Percentiles rank a stretch among this genome's conserved stretches.
These are phyloP conservation scores for Ethmia dodecea DNA, from an alignment of 2,888 invertebrate species.

Conservation along the genomic window DNA sequence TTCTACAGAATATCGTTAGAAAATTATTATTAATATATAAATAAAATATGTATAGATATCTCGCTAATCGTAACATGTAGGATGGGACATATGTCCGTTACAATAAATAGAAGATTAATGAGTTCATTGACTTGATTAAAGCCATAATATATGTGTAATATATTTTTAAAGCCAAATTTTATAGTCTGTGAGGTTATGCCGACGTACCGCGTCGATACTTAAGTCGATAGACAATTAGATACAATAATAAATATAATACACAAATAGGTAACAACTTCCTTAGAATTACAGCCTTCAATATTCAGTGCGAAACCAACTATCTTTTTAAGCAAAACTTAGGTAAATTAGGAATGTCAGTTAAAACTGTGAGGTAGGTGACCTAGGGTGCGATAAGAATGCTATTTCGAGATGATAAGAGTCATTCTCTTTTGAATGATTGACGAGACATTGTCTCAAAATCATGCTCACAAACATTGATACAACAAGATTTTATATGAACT, in stretches of 20 bases:
- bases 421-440: too few species aligned
- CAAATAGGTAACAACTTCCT: conserved; percentile 71
- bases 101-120: conserved; percentile 65
- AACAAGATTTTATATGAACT: too few species aligned
- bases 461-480: too few species aligned
- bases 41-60: conserved; percentile 59
- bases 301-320: conserved; percentile 32
- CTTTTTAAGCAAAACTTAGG: too few species aligned
- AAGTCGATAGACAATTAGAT: conserved; percentile 66
- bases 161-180: conserved; percentile 77
- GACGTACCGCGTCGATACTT: conserved; percentile 61
- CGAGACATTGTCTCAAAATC: too few species aligned
- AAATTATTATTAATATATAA: conserved; percentile 64
- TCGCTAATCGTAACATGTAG: conserved; percentile 57
- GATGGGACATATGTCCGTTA: conserved; percentile 37
- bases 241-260: conserved; percentile 65
- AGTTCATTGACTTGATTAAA: conserved; percentile 70
- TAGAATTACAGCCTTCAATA: conserved; percentile 60
- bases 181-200: conserved; percentile 77
- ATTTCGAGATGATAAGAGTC: too few species aligned
- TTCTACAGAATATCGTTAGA: conserved; percentile 70
- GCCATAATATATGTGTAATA: conserved; percentile 69
- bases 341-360: too few species aligned
- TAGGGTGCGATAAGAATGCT: too few species aligned
- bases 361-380: too few species aligned